These are phyloP conservation scores for Eledona agricola DNA, from an alignment of 2,888 invertebrate species.

Conservation along the genomic window DNA sequence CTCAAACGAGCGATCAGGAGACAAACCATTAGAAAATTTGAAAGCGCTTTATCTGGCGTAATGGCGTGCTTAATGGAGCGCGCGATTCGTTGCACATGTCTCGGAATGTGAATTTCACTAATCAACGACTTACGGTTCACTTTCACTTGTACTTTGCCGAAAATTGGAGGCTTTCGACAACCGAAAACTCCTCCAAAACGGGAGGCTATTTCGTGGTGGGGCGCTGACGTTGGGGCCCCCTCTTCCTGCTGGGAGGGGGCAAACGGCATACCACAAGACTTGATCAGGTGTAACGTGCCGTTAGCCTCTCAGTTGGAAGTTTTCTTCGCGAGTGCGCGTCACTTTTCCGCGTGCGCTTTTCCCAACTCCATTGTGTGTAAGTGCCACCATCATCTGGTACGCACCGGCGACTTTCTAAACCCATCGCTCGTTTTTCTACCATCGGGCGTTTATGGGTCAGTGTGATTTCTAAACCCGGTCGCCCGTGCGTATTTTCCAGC, in stretches of 20 bases:
- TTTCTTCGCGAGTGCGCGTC: slow-evolving; percentile 13
- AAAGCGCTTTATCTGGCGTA: too few relatives aligned
- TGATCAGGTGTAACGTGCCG: slow-evolving; percentile 40
- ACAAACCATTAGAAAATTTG: too few relatives aligned
- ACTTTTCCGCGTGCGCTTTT: slow-evolving; percentile 2
- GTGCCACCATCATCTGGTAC: background rate
- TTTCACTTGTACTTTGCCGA: too few relatives aligned
- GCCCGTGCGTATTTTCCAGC: too few relatives aligned
- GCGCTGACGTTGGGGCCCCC: slow-evolving; percentile 1
- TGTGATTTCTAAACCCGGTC: too few relatives aligned
- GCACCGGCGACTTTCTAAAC: too few relatives aligned
- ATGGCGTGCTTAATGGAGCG: too few relatives aligned
- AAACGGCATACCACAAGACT: slow-evolving; percentile 30
- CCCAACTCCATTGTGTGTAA: background rate
- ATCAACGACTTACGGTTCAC: too few relatives aligned
- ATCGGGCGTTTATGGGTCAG: background rate
- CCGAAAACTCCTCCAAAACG: slow-evolving; percentile 1
- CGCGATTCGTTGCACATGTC: too few relatives aligned
- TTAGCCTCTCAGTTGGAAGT: slow-evolving; percentile 32
- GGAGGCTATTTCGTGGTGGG: slow-evolving; percentile 2
- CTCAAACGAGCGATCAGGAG: too few relatives aligned
- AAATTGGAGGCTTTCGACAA: background rate
- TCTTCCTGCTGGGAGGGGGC: slow-evolving; percentile 9
- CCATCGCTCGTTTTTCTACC: too few relatives aligned
- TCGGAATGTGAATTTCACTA: too few relatives aligned